Conservation (phyloP, 2,888 invertebrate species). For the Smittia aterrima region DNA sequence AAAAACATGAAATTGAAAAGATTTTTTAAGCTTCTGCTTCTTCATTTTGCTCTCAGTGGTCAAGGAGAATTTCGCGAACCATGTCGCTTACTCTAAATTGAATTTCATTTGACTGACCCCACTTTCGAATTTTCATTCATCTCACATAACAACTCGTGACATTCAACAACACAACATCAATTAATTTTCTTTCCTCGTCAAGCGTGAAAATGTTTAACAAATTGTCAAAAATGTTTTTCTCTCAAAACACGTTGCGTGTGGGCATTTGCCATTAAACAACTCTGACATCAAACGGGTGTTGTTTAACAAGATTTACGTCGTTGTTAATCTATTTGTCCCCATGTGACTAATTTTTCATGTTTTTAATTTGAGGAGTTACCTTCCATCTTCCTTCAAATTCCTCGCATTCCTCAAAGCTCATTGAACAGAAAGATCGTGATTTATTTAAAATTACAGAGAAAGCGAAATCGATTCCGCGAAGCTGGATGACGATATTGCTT, state of each 20-base stretch:
- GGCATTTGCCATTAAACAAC: not conserved
- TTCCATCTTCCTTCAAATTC: too few relatives aligned
- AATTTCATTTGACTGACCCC: too few relatives aligned
- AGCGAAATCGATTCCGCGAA: slow-evolving; percentile 12
- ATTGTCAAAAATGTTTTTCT: not conserved
- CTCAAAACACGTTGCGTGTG: not conserved
- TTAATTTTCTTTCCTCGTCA: too few relatives aligned
- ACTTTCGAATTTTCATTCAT: too few relatives aligned
- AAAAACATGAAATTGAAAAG: not conserved
- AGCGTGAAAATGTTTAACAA: not conserved
- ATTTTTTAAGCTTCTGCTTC: not conserved
- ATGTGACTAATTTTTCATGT: too few relatives aligned
- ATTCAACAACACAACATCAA: too few relatives aligned
- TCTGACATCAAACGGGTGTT: not conserved
- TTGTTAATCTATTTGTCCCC: not conserved
- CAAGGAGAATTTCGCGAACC: too few relatives aligned
- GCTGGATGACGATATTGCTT: slow-evolving; percentile 24
- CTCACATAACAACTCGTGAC: too few relatives aligned
- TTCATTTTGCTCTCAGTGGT: not conserved
- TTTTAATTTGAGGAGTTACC: too few relatives aligned
- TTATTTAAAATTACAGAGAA: slow-evolving; percentile 34
- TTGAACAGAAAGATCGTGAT: slow-evolving; percentile 11
- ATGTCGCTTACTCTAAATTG: not conserved
- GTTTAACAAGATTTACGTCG: not conserved
- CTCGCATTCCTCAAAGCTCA: not conserved